Percentiles rank a stretch among this genome's conserved stretches.
phyloP scores from a whole-genome alignment of 2,797 vertebrate genomes.

The Triplophysa bombifrons region DNA sequence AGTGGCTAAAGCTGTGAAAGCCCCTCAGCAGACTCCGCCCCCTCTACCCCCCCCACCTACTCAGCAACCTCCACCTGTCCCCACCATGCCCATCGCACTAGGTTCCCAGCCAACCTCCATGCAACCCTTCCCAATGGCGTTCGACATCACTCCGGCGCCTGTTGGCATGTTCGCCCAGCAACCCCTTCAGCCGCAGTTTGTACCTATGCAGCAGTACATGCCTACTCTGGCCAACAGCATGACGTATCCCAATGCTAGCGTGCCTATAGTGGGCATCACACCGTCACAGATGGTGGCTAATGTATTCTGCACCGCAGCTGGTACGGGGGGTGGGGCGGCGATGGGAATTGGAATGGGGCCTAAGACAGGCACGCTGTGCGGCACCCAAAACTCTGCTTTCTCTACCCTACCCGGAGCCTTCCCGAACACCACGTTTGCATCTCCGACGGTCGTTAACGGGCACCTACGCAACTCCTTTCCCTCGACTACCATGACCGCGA shows the following conservation, averaged over 20 bases:
- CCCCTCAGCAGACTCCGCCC: conserved; percentile 74
- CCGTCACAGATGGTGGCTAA: conserved; percentile 95
- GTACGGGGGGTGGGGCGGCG: conserved; percentile 67
- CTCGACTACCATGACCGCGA: conserved; percentile 49
- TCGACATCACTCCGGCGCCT: conserved; percentile 74
- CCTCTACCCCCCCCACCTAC: conserved; percentile 49
- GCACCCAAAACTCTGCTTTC: conserved; percentile 62
- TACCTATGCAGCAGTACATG: conserved; percentile 81
- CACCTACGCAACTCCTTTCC: conserved; percentile 63
- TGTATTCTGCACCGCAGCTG: conserved; percentile 85
- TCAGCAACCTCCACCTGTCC: conserved; percentile 53
- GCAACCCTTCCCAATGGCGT: conserved; percentile 82
- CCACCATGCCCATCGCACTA: conserved; percentile 56
- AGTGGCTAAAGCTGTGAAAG: conserved; percentile 84
- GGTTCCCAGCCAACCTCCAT: conserved; percentile 78
- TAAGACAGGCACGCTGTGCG: conserved; percentile 66
- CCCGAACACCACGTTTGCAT: conserved; percentile 58
- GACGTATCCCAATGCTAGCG: conserved; percentile 79
- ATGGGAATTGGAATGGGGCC: conserved; percentile 64
- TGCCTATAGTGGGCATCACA: conserved; percentile 90
- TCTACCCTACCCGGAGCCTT: conserved; percentile 55
- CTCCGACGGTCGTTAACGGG: conserved; percentile 67
- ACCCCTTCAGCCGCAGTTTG: conserved; percentile 78
- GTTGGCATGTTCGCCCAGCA: conserved; percentile 74
- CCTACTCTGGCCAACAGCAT: conserved; percentile 78